phyloP scores from a whole-genome alignment of 2,113 vertebrate species.

The Otus sunia region DNA sequence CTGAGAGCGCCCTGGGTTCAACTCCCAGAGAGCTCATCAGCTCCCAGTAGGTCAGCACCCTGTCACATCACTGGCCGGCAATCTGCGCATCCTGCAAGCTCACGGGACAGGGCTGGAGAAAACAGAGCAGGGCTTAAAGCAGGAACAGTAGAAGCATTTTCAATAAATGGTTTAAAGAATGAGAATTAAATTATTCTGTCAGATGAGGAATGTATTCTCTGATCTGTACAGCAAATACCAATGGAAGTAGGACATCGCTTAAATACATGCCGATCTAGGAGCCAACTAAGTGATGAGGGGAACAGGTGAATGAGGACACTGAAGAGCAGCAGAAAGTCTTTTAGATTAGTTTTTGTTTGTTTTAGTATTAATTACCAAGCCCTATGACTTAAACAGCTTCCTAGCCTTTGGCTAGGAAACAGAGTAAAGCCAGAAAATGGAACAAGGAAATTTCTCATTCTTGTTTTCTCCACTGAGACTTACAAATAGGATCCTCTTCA shows the following conservation, averaged over 20 bases:
- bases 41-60: background rate
- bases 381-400: conserved; percentile 12
- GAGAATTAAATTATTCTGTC: conserved; percentile 20
- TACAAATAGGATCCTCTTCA: background rate
- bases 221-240: background rate
- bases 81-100: background rate
- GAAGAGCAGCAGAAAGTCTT: background rate
- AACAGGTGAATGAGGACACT: background rate
- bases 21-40: background rate
- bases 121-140: background rate
- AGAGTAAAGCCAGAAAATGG: background rate
- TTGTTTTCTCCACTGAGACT: background rate
- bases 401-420: background rate
- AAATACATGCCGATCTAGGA: background rate
- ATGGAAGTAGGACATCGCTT: background rate
- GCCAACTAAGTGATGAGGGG: background rate
- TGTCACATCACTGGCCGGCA: background rate
- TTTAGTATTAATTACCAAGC: conserved; percentile 10
- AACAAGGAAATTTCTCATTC: background rate
- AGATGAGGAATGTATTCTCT: background rate
- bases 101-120: background rate
- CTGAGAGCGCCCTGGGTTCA: background rate
- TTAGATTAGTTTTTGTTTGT: background rate
- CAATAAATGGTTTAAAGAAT: background rate
- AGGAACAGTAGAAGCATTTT: background rate